Percentiles rank a stretch among this genome's conserved stretches.
Evolutionary conservation across 2,888 invertebrate species (phyloP).

Genomic region (Teleiodes luculella): DNA sequence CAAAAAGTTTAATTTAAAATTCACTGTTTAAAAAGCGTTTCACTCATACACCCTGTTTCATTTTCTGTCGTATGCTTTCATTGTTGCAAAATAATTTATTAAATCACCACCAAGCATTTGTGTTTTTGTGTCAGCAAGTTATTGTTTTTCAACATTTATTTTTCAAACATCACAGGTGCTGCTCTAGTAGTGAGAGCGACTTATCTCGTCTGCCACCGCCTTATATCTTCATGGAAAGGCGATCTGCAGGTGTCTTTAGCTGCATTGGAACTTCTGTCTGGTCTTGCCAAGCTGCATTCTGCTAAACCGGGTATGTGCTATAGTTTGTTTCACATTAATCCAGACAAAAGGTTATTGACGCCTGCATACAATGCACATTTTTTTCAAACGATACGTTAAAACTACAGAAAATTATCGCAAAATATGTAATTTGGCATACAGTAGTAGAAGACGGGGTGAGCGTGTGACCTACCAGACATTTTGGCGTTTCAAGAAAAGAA

Average conservation of each 20-base stretch:
- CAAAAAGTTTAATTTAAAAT: too few species aligned
- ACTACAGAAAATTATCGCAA: too few species aligned
- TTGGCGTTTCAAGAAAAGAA: too few species aligned
- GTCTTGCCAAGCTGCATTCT: constrained; percentile 93
- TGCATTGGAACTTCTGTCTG: constrained; percentile 93
- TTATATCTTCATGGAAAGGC: constrained; percentile 97
- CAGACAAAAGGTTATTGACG: too few species aligned
- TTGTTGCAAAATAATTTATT: background rate
- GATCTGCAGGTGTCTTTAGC: constrained; percentile 96
- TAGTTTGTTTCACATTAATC: too few species aligned
- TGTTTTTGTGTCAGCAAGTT: background rate
- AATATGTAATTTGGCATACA: too few species aligned
- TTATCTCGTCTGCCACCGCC: constrained; percentile 94
- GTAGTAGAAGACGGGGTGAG: too few species aligned
- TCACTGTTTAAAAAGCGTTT: background rate
- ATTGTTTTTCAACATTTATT: background rate
- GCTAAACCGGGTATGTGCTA: constrained; percentile 91
- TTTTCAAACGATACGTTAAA: too few species aligned
- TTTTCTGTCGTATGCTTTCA: background rate
- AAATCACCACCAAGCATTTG: background rate
- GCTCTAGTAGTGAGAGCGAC: constrained; percentile 95
- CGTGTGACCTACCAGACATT: too few species aligned
- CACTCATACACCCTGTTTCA: background rate
- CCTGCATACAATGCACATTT: too few species aligned
- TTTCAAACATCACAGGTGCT: constrained; percentile 51